These are phyloP conservation scores for Altica lythri DNA, from an alignment of 2,888 invertebrate species.

Conservation along the genomic window DNA sequence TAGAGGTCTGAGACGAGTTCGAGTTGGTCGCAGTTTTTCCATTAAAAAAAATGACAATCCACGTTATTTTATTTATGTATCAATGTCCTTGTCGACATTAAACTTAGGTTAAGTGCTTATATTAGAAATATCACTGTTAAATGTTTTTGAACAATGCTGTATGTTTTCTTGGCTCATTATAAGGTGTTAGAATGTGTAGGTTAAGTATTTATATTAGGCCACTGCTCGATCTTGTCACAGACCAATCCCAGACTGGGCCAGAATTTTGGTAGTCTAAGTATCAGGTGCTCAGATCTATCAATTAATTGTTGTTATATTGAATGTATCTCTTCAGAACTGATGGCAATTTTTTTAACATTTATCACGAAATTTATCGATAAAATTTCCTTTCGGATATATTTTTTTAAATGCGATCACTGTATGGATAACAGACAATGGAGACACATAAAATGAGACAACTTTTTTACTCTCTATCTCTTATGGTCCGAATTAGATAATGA, in stretches of 20 bases:
- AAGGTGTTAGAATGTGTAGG: slow-evolving; percentile 39
- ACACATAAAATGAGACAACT: too few species aligned
- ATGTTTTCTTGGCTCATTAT: slow-evolving; percentile 47
- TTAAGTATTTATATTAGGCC: slow-evolving; percentile 38
- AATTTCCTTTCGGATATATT: too few species aligned
- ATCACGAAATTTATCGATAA: too few species aligned
- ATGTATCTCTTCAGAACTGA: slow-evolving; percentile 52
- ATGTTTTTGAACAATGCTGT: slow-evolving; percentile 45
- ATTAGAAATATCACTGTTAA: slow-evolving; percentile 40
- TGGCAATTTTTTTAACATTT: slow-evolving; percentile 43
- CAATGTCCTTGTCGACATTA: slow-evolving; percentile 50
- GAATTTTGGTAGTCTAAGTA: slow-evolving; percentile 51
- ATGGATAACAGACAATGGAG: too few species aligned
- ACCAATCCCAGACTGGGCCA: slow-evolving; percentile 52
- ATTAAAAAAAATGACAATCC: slow-evolving; percentile 55
- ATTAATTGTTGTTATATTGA: slow-evolving; percentile 55
- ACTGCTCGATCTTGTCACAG: slow-evolving; percentile 43
- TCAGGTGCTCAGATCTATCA: slow-evolving; percentile 57
- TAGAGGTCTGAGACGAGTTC: slow-evolving; percentile 41
- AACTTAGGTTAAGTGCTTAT: slow-evolving; percentile 47
- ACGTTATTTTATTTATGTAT: slow-evolving; percentile 52
- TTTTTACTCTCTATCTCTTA: too few species aligned
- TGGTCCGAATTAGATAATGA: too few species aligned
- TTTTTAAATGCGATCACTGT: too few species aligned
- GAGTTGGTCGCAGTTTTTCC: slow-evolving; percentile 47